phyloP scores from a whole-genome alignment of 23 tunicate genomes.

The Diplosoma virens region DNA sequence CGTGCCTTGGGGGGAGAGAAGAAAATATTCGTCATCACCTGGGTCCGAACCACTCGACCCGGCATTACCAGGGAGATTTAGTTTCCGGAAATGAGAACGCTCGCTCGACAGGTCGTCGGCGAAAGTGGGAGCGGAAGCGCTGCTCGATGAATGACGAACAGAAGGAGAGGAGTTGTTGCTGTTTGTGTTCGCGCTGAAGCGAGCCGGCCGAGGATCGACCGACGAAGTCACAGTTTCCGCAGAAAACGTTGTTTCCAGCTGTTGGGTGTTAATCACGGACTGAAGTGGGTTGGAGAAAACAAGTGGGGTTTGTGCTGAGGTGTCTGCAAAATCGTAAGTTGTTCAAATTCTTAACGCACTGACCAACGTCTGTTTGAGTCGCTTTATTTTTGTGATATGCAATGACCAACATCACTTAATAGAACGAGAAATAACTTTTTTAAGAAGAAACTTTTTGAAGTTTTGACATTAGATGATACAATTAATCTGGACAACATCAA shows the following conservation, averaged over 20 bases:
- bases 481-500: no score
- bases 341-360: no score
- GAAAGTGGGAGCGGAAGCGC: constrained; percentile 1
- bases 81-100: neutral
- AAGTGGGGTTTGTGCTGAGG: constrained; percentile 46
- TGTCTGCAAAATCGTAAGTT: no score
- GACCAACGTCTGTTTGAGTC: no score
- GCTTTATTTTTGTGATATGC: no score
- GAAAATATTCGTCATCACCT: constrained; percentile 13
- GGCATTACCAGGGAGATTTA: no score
- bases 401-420: no score
- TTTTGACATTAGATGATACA: no score
- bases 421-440: no score
- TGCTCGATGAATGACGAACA: constrained; percentile 71
- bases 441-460: no score
- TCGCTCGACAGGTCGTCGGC: neutral
- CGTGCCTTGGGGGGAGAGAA: neutral
- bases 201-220: neutral
- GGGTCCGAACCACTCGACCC: neutral
- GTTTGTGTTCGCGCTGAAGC: neutral
- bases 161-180: constrained; percentile 64
- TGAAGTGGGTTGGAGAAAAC: constrained; percentile 76
- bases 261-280: constrained; percentile 23
- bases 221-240: constrained; percentile 61
- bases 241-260: constrained; percentile 61